These are phyloP conservation scores for Myoxocephalus aenaeus DNA, from an alignment of 2,797 vertebrate species.

Conservation along the genomic window DNA sequence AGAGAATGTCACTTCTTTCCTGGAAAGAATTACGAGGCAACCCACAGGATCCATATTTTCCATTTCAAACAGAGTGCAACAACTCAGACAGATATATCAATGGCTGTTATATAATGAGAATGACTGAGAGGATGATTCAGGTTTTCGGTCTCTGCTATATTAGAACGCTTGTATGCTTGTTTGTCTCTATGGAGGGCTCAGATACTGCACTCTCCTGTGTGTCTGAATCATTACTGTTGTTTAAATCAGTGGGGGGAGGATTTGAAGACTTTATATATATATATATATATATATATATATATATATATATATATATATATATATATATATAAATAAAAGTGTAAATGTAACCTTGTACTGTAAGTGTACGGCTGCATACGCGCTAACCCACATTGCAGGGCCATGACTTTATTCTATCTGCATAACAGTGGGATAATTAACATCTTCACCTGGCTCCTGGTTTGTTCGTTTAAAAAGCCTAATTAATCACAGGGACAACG, in stretches of 20 bases:
- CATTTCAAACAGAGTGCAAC: background rate
- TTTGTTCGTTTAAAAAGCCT: conserved; percentile 82
- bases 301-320: conserved; percentile 7
- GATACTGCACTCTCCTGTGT: conserved; percentile 15
- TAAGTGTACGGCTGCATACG: background rate
- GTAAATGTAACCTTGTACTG: conserved; percentile 4
- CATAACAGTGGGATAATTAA: conserved; percentile 79
- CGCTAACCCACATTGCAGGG: conserved; percentile 47
- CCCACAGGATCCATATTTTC: conserved; percentile 4
- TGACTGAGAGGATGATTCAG: conserved; percentile 53
- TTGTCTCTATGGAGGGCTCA: conserved; percentile 20
- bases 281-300: conserved; percentile 15
- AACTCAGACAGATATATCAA: conserved; percentile 26
- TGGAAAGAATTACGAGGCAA: background rate
- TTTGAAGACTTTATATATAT: background rate
- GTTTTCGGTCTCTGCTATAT: conserved; percentile 36
- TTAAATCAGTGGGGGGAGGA: conserved; percentile 2
- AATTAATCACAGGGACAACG: conserved; percentile 83
- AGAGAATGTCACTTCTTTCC: background rate
- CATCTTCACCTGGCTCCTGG: conserved; percentile 83
- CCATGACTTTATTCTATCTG: conserved; percentile 69
- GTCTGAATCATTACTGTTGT: conserved; percentile 34
- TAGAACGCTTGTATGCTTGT: conserved; percentile 25
- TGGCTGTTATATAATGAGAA: conserved; percentile 48
- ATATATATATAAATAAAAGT: conserved; percentile 14